These are phyloP conservation scores for Scalopus aquaticus DNA, from an alignment of 2,113 vertebrate species.

Conservation along the genomic window DNA sequence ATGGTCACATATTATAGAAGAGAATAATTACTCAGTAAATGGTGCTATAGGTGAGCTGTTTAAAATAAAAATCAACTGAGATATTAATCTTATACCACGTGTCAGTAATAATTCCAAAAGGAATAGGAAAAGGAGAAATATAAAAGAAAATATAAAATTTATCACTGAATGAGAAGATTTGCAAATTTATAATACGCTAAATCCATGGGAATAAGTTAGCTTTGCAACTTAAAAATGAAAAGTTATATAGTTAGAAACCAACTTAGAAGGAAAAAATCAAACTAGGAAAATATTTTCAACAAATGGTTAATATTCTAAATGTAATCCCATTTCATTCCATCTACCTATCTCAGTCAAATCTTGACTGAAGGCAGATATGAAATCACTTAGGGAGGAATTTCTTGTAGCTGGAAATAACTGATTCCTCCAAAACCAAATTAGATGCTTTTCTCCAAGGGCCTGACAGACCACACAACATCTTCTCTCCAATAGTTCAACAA, in stretches of 20 bases:
- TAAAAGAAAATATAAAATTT: background rate
- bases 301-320: conserved; percentile 28
- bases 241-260: background rate
- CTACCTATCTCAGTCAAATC: background rate
- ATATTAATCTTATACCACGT: background rate
- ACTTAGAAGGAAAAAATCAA: conserved; percentile 20
- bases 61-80: conserved; percentile 22
- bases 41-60: background rate
- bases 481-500: background rate
- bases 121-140: background rate
- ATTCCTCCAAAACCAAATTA: conserved; percentile 27
- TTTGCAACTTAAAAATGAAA: conserved; percentile 10
- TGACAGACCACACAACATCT: background rate
- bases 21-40: background rate
- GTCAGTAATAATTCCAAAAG: background rate
- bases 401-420: background rate
- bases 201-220: background rate
- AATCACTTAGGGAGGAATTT: background rate
- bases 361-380: background rate
- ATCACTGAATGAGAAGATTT: conserved; percentile 1
- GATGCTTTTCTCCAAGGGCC: background rate
- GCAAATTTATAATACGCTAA: background rate
- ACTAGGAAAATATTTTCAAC: background rate
- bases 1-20: background rate
- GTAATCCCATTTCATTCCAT: background rate